phyloP scores from a whole-genome alignment of 2,113 vertebrate species.

The Marmota monax region DNA sequence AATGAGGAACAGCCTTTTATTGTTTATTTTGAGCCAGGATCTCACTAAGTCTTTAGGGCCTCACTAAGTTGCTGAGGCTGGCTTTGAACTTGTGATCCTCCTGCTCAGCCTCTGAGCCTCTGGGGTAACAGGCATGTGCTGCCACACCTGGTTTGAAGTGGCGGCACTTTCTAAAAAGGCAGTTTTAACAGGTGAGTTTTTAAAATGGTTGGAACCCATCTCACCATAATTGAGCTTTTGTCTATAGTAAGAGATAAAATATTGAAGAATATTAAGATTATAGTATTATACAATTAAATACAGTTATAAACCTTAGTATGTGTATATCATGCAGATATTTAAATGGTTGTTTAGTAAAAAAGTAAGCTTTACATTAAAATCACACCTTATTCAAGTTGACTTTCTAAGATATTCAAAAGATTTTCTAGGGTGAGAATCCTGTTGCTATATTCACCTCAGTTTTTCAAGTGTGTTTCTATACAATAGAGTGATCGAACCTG shows the following conservation, averaged over 20 bases:
- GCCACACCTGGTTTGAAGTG: too few species aligned
- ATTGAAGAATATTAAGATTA: not conserved
- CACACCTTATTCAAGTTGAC: not conserved
- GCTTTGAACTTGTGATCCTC: too few species aligned
- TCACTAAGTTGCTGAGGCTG: too few species aligned
- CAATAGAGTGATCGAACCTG: not conserved
- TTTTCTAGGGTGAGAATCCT: not conserved
- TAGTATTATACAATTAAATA: not conserved
- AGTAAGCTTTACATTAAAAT: not conserved
- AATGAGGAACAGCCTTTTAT: too few species aligned
- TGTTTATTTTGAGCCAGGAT: too few species aligned
- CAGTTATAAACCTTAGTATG: not conserved
- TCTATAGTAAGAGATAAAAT: not conserved
- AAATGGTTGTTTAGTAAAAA: not conserved
- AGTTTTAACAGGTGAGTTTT: not conserved
- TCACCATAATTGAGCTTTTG: not conserved
- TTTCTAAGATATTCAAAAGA: not conserved
- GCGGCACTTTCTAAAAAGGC: not conserved
- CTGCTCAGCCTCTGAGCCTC: too few species aligned
- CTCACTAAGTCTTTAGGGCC: too few species aligned
- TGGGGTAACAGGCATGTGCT: too few species aligned
- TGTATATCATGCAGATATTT: not conserved
- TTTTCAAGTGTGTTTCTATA: not conserved
- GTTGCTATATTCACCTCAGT: not conserved
- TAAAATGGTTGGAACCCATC: constrained; percentile 5